A percentile compares a stretch with the other conserved stretches of the same genome.
Evolutionary conservation across 92 coral and sea anemone species (phyloP).

Genomic region (Epizoanthus rinbou): DNA sequence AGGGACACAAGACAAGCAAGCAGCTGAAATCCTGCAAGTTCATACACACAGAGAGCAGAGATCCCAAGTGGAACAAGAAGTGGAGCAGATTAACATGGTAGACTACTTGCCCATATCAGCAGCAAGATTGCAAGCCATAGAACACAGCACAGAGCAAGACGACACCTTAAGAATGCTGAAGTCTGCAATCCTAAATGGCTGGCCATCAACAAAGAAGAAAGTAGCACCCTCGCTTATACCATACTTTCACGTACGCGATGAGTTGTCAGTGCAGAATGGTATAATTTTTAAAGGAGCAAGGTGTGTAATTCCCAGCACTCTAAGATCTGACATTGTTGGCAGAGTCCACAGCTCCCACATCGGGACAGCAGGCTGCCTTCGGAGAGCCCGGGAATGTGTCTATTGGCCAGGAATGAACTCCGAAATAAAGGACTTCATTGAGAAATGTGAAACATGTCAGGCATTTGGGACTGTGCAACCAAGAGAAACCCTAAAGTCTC

Average conservation of each 20-base stretch:
- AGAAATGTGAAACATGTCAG: conserved; percentile 32
- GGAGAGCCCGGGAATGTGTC: conserved; percentile 39
- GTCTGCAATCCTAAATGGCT: conserved; percentile 20
- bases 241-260: conserved; percentile 31
- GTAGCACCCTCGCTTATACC: conserved; percentile 6
- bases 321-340: background rate
- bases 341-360: conserved; percentile 27
- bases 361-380: conserved; percentile 38
- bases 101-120: conserved; percentile 24
- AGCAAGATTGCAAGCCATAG: conserved; percentile 17
- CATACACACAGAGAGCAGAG: background rate
- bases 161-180: conserved; percentile 6
- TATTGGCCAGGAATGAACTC: conserved; percentile 43
- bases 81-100: conserved; percentile 18
- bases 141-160: conserved; percentile 26
- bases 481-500: conserved; percentile 11
- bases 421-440: conserved; percentile 21
- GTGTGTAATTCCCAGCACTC: conserved; percentile 16
- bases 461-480: conserved; percentile 28
- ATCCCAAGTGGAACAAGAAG: conserved; percentile 3
- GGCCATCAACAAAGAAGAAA: conserved; percentile 31
- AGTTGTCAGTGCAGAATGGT: conserved; percentile 36
- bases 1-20: background rate
- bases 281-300: conserved; percentile 31
- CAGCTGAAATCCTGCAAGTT: background rate